phyloP scores from a whole-genome alignment of 2,113 vertebrate species.

The Camelus bactrianus region DNA sequence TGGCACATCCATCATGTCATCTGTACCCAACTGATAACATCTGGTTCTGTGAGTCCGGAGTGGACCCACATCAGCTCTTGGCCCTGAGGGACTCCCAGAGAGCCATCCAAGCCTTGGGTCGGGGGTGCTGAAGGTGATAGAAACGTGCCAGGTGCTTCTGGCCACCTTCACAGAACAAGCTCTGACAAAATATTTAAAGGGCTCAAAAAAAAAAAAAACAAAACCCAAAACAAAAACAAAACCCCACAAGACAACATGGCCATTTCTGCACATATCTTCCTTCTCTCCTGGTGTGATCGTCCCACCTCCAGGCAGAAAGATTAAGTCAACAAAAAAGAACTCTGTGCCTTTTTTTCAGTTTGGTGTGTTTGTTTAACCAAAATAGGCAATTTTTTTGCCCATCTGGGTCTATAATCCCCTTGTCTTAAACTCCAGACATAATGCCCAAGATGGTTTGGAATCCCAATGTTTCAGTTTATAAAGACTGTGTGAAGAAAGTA shows the following conservation, averaged over 20 bases:
- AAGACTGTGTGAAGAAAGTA: neutral
- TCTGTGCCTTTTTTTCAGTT: neutral
- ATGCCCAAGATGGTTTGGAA: neutral
- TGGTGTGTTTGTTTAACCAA: neutral
- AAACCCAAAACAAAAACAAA: neutral
- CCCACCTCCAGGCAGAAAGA: neutral
- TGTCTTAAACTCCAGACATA: neutral
- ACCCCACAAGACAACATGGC: neutral
- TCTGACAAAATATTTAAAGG: neutral
- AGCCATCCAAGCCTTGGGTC: neutral
- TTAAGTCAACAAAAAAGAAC: neutral
- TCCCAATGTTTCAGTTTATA: slow-evolving; percentile 4
- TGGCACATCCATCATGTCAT: neutral
- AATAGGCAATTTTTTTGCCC: neutral
- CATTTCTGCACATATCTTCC: neutral
- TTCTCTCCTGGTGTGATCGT: neutral
- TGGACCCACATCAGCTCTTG: neutral
- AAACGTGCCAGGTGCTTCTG: neutral
- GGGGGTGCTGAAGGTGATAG: neutral
- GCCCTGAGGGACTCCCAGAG: neutral
- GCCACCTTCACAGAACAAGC: neutral
- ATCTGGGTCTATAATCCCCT: neutral
- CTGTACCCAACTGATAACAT: neutral
- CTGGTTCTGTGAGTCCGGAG: neutral
- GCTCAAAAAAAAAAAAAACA: neutral